Conservation (phyloP, 2,113 vertebrate genomes). For the Coryphaenoides rupestris region DNA sequence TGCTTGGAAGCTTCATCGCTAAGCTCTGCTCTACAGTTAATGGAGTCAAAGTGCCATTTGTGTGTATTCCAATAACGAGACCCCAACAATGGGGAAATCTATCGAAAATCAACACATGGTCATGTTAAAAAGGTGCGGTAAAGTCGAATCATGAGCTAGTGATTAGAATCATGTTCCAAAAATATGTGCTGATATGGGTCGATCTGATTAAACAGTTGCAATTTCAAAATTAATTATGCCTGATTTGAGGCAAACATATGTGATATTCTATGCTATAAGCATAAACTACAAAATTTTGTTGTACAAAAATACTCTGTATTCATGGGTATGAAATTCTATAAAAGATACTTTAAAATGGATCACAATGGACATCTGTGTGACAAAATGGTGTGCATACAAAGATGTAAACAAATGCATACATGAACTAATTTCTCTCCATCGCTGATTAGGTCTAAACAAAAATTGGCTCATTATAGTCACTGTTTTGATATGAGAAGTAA, state of each 20-base stretch:
- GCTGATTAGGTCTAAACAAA: constrained; percentile 45
- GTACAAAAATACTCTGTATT: constrained; percentile 78
- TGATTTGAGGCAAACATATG: constrained; percentile 33
- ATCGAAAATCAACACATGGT: constrained; percentile 12
- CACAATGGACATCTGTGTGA: constrained; percentile 49
- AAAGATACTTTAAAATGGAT: constrained; percentile 68
- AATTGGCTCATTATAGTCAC: constrained; percentile 46
- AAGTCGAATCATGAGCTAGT: constrained; percentile 25
- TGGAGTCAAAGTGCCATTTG: constrained; percentile 60
- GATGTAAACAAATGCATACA: constrained; percentile 63
- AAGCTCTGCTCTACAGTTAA: constrained; percentile 59
- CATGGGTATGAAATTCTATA: constrained; percentile 67
- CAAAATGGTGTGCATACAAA: constrained; percentile 55
- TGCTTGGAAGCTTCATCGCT: constrained; percentile 60
- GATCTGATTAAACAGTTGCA: constrained; percentile 30
- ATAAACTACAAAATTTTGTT: constrained; percentile 58
- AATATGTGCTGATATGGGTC: constrained; percentile 29
- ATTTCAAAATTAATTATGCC: constrained; percentile 44
- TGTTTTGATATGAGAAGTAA: constrained; percentile 53
- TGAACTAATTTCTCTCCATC: constrained; percentile 30
- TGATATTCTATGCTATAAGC: constrained; percentile 67
- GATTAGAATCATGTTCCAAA: constrained; percentile 26
- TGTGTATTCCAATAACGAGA: constrained; percentile 39
- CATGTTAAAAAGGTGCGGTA: constrained; percentile 30
- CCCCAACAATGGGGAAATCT: neutral